phyloP scores from a whole-genome alignment of 1,140 invertebrate species.

The Caenorhabditis brenneri region DNA sequence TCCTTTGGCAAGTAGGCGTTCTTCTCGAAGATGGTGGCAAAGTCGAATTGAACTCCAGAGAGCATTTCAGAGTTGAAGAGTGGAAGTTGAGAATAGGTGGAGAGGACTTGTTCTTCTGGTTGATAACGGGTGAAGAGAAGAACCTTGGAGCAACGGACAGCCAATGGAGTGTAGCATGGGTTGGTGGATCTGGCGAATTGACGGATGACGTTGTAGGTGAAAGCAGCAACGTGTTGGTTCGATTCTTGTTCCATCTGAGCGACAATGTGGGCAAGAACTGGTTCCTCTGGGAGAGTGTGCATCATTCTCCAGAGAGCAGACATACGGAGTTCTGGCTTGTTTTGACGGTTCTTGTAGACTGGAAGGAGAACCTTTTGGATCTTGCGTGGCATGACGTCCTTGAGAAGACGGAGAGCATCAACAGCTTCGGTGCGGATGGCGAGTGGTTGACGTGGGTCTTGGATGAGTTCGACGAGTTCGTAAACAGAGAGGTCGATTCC shows the following conservation, averaged over 20 bases:
- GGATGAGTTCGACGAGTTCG: slow-evolving; percentile 58
- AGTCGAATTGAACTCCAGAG: slow-evolving; percentile 50
- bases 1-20: slow-evolving; percentile 58
- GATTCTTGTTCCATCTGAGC: slow-evolving; percentile 58
- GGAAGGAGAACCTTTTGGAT: slow-evolving; percentile 62
- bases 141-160: slow-evolving; percentile 28
- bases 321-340: slow-evolving; percentile 64
- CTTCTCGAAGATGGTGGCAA: slow-evolving; percentile 54
- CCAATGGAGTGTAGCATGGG: slow-evolving; percentile 14
- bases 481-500: slow-evolving; percentile 62
- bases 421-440: slow-evolving; percentile 65
- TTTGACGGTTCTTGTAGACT: slow-evolving; percentile 59
- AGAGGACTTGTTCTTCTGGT: slow-evolving; percentile 18
- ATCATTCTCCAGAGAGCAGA: slow-evolving; percentile 60
- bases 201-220: slow-evolving; percentile 51
- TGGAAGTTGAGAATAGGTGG: slow-evolving; percentile 18
- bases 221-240: slow-evolving; percentile 66
- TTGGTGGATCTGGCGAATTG: slow-evolving; percentile 33
- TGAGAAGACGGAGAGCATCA: slow-evolving; percentile 64
- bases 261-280: slow-evolving; percentile 58
- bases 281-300: slow-evolving; percentile 54
- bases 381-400: slow-evolving; percentile 58
- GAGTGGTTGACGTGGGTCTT: slow-evolving; percentile 56
- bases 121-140: slow-evolving; percentile 22
- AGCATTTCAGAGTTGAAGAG: slow-evolving; percentile 45